phyloP scores from a whole-genome alignment of 2,888 invertebrate species.

The Dynastes maya region DNA sequence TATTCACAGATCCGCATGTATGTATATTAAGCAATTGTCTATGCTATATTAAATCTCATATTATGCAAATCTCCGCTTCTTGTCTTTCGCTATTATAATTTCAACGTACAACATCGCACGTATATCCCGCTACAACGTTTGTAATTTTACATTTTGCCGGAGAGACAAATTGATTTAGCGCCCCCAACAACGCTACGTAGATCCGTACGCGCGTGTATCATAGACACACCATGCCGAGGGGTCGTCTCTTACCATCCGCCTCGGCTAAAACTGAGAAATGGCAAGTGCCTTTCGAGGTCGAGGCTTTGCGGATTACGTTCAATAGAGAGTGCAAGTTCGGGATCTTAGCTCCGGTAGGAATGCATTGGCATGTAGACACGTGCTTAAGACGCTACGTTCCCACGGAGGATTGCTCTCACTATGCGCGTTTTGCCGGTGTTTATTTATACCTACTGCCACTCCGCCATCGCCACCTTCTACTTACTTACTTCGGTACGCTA shows the following conservation, averaged over 20 bases:
- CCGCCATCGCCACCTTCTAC: background rate
- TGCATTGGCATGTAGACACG: slow-evolving; percentile 66
- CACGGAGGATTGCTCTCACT: slow-evolving; percentile 64
- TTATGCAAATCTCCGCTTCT: too few species aligned
- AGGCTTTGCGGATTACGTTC: slow-evolving; percentile 64
- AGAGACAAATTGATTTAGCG: slow-evolving; percentile 6
- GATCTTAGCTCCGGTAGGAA: slow-evolving; percentile 62
- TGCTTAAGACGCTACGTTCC: slow-evolving; percentile 68
- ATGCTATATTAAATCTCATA: too few species aligned
- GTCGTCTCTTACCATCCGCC: slow-evolving; percentile 44
- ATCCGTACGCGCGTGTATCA: background rate
- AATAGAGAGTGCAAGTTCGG: slow-evolving; percentile 66
- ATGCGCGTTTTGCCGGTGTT: slow-evolving; percentile 35
- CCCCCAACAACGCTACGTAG: background rate
- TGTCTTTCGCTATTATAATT: too few species aligned
- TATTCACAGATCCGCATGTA: too few species aligned
- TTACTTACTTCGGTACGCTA: background rate
- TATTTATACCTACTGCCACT: slow-evolving; percentile 28
- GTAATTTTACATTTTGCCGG: slow-evolving; percentile 11
- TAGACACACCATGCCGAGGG: background rate
- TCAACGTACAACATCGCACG: too few species aligned
- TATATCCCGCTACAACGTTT: too few species aligned
- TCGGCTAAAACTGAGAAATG: slow-evolving; percentile 64
- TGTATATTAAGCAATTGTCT: too few species aligned
- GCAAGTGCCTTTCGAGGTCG: slow-evolving; percentile 66